These are phyloP conservation scores for Salvelinus fontinalis DNA, from an alignment of 2,113 vertebrate genomes.

Conservation along the genomic window DNA sequence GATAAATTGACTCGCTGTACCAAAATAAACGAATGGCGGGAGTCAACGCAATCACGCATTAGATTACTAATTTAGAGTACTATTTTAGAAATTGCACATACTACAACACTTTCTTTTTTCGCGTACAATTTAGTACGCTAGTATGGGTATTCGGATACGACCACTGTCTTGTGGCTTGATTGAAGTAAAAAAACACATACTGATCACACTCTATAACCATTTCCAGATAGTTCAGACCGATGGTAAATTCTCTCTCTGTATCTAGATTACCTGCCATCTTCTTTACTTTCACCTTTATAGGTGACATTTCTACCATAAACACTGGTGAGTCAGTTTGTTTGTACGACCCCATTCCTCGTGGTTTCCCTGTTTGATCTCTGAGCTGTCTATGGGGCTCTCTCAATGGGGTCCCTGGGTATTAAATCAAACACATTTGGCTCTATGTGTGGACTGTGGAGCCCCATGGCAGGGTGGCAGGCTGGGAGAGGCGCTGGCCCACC, in stretches of 20 bases:
- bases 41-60: too few relatives aligned
- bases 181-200: slow-evolving; percentile 8
- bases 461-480: neutral
- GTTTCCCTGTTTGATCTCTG: slow-evolving; percentile 33
- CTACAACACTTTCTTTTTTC: too few relatives aligned
- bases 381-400: slow-evolving; percentile 8
- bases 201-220: slow-evolving; percentile 41
- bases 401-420: neutral
- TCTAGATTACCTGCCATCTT: slow-evolving; percentile 20
- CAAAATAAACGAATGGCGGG: too few relatives aligned
- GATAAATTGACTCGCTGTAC: too few relatives aligned
- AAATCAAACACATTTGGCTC: slow-evolving; percentile 14
- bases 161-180: neutral
- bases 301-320: slow-evolving; percentile 39
- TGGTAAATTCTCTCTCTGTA: slow-evolving; percentile 4
- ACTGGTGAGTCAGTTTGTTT: slow-evolving; percentile 42
- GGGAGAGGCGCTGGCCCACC: neutral
- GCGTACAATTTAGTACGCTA: too few relatives aligned
- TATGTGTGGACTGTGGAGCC: neutral
- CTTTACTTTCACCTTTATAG: slow-evolving; percentile 34
- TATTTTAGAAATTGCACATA: too few relatives aligned
- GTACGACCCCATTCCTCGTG: slow-evolving; percentile 9
- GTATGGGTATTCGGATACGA: neutral
- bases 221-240: slow-evolving; percentile 28
- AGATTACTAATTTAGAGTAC: too few relatives aligned